phyloP scores from a whole-genome alignment of 2,797 vertebrate genomes.

The Gobio occitaniae region DNA sequence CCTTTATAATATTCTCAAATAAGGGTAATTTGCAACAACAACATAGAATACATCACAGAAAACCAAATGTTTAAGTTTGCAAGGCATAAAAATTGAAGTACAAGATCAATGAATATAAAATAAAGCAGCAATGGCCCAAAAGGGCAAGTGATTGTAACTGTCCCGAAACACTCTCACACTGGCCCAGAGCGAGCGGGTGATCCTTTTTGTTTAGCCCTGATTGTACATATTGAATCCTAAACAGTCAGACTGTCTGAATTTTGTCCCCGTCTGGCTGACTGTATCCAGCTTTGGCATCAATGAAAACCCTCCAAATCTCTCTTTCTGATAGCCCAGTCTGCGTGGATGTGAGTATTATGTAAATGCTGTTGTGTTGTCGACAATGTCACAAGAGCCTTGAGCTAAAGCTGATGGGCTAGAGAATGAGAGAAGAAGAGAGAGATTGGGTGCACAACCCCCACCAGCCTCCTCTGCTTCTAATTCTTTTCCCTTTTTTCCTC shows the following conservation, averaged over 20 bases:
- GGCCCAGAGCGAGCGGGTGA: background rate
- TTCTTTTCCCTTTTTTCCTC: slow-evolving; percentile 31
- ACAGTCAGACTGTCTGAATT: background rate
- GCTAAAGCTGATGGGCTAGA: slow-evolving; percentile 33
- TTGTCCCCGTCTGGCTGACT: slow-evolving; percentile 5
- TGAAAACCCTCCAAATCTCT: slow-evolving; percentile 16
- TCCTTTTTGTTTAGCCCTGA: slow-evolving; percentile 1
- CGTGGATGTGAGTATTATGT: slow-evolving; percentile 27
- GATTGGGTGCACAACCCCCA: slow-evolving; percentile 19
- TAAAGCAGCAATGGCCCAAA: background rate
- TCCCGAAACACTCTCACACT: background rate
- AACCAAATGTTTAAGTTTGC: background rate
- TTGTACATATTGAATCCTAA: slow-evolving; percentile 16
- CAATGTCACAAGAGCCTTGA: slow-evolving; percentile 39
- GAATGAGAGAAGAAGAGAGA: slow-evolving; percentile 17
- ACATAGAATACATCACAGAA: background rate
- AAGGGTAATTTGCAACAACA: background rate
- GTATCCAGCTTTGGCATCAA: slow-evolving; percentile 4
- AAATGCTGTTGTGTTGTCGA: slow-evolving; percentile 32
- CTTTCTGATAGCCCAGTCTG: slow-evolving; percentile 10
- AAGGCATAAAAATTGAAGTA: background rate
- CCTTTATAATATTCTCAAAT: background rate
- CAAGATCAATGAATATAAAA: slow-evolving; percentile 7
- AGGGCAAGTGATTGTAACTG: slow-evolving; percentile 12
- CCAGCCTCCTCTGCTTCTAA: slow-evolving; percentile 38